Conservation (phyloP, 2,113 vertebrate species). For the Riparia riparia region DNA sequence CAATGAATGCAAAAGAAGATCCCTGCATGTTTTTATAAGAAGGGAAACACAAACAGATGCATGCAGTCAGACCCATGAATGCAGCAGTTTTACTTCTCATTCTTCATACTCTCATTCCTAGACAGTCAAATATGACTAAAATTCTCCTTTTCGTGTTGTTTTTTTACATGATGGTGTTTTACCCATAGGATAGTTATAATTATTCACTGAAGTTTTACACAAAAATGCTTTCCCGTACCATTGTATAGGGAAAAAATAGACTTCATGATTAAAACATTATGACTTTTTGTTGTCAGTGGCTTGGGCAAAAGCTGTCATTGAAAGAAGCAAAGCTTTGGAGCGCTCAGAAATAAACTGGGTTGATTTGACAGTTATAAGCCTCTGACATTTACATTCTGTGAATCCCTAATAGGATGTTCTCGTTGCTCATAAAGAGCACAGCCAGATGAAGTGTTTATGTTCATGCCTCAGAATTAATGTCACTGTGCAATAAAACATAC, state of each 20-base stretch:
- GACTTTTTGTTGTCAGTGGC: conserved; percentile 42
- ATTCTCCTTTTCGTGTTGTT: neutral
- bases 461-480: conserved; percentile 44
- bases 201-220: neutral
- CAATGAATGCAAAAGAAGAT: neutral
- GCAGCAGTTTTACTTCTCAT: neutral
- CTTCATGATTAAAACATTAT: conserved; percentile 58
- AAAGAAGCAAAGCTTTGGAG: conserved; percentile 47
- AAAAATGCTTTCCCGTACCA: conserved; percentile 8
- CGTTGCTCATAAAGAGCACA: neutral
- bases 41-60: neutral
- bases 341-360: conserved; percentile 57
- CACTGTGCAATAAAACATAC: conserved; percentile 33
- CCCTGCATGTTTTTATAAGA: neutral
- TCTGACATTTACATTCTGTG: conserved; percentile 56
- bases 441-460: conserved; percentile 45
- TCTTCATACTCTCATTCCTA: neutral
- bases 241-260: conserved; percentile 11
- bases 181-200: neutral
- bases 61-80: neutral
- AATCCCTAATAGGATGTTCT: conserved; percentile 58
- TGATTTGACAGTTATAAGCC: conserved; percentile 64
- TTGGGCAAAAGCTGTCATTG: conserved; percentile 55
- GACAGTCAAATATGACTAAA: neutral
- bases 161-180: neutral